Conservation (phyloP, 92 coral and sea anemone genomes). For the Siderastrea siderea region DNA sequence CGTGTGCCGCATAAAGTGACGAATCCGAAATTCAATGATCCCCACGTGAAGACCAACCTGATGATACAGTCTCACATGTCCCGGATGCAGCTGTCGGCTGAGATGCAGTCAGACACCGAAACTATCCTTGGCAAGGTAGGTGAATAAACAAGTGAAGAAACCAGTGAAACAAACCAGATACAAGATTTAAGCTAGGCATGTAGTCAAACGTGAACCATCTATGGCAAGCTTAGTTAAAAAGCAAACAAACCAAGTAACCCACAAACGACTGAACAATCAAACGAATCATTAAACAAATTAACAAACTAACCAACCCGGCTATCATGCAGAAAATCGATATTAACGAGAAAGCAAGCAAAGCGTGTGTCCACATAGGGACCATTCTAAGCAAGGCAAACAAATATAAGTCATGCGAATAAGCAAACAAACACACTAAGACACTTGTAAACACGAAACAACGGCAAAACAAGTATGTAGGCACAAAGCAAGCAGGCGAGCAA, state of each 20-base stretch:
- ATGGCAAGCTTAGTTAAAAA: too few relatives aligned
- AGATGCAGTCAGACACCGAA: constrained; percentile 98
- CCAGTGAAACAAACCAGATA: constrained; percentile 52
- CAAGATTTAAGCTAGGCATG: constrained; percentile 90
- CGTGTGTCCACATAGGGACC: neutral
- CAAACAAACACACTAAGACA: neutral
- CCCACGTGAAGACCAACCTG: constrained; percentile 97
- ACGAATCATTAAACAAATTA: too few relatives aligned
- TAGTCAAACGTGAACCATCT: neutral
- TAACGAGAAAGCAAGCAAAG: too few relatives aligned
- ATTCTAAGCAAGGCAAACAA: neutral
- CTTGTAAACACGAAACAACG: too few relatives aligned
- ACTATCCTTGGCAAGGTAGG: constrained; percentile 90
- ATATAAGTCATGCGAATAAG: too few relatives aligned
- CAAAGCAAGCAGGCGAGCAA: too few relatives aligned
- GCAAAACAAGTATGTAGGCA: too few relatives aligned
- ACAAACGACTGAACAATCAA: too few relatives aligned
- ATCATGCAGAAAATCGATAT: too few relatives aligned
- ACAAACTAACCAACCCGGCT: too few relatives aligned
- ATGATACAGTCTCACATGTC: constrained; percentile 97
- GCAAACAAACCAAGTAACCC: too few relatives aligned
- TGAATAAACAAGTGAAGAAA: neutral
- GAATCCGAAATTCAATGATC: constrained; percentile 97
- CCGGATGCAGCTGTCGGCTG: constrained; percentile 97
- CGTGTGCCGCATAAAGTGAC: constrained; percentile 96